Conservation (phyloP, 2,888 invertebrate species). For the Amblyjoppa fuscipennis region DNA sequence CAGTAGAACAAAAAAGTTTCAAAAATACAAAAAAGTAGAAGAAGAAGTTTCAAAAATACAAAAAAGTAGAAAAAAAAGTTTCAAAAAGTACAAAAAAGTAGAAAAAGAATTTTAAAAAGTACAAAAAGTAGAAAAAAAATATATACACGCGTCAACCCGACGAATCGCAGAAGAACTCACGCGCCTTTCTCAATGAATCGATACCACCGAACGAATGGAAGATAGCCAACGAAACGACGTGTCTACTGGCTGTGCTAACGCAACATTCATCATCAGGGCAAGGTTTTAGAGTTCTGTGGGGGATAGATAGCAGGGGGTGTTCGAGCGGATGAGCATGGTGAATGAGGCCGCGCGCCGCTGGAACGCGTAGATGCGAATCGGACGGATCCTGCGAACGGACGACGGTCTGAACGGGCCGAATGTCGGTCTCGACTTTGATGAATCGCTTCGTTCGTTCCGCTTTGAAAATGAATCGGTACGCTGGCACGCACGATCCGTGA, state of each 20-base stretch:
- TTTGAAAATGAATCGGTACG: constrained; percentile 64
- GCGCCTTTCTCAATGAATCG: constrained; percentile 32
- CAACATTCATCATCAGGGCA: constrained; percentile 69
- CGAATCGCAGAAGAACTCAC: neutral
- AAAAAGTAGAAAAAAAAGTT: neutral
- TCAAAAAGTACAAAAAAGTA: neutral
- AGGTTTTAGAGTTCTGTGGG: constrained; percentile 48
- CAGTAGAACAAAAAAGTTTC: too few species aligned
- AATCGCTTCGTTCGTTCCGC: constrained; percentile 61
- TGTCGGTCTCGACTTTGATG: constrained; percentile 67
- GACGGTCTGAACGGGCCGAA: constrained; percentile 43
- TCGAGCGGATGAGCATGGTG: constrained; percentile 67
- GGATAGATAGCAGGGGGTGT: constrained; percentile 58
- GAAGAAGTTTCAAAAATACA: neutral
- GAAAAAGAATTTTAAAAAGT: neutral
- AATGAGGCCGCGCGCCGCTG: constrained; percentile 57
- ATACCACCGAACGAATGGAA: constrained; percentile 30
- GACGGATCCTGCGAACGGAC: constrained; percentile 58
- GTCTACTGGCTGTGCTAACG: constrained; percentile 41
- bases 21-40: neutral
- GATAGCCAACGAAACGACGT: constrained; percentile 53
- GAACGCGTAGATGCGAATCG: constrained; percentile 56
- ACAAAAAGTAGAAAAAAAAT: neutral
- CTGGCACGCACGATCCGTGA: constrained; percentile 52
- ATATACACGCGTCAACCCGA: neutral